phyloP scores from a whole-genome alignment of 2,113 vertebrate species.

The Malurus elegans region DNA sequence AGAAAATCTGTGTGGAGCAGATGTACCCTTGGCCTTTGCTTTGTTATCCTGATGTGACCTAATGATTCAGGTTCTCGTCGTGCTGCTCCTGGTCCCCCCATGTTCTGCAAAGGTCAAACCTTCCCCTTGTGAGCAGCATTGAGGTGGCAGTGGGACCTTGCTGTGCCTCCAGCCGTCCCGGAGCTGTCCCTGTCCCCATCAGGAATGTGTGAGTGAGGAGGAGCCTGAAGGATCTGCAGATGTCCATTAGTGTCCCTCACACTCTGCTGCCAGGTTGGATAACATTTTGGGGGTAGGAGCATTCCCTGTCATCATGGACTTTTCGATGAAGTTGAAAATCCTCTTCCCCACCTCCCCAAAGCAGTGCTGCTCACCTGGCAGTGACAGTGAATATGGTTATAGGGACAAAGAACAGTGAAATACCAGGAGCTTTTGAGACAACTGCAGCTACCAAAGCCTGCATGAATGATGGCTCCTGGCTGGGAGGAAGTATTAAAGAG shows the following conservation, averaged over 20 bases:
- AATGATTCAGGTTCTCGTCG: not conserved
- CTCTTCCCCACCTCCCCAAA: not conserved
- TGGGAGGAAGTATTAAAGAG: not conserved
- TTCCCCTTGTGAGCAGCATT: not conserved
- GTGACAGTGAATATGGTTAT: not conserved
- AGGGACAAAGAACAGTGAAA: not conserved
- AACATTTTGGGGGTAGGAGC: not conserved
- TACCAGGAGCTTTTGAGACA: not conserved
- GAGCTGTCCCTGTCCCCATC: not conserved
- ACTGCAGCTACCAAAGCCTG: not conserved
- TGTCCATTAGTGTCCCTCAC: not conserved
- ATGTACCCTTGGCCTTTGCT: not conserved
- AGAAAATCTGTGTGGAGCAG: not conserved
- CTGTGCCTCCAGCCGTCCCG: constrained; percentile 9
- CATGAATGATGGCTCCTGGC: not conserved
- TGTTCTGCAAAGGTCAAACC: not conserved
- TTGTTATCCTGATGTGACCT: not conserved
- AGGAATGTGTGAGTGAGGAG: not conserved
- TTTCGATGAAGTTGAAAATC: not conserved
- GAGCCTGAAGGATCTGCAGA: not conserved
- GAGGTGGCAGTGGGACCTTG: not conserved
- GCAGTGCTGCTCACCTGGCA: not conserved
- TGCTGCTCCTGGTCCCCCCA: not conserved
- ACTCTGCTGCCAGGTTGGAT: not conserved
- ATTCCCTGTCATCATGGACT: not conserved